Base-by-base conservation (phyloP, 2,113 vertebrate species). In the Pao palembangensis region DNA sequence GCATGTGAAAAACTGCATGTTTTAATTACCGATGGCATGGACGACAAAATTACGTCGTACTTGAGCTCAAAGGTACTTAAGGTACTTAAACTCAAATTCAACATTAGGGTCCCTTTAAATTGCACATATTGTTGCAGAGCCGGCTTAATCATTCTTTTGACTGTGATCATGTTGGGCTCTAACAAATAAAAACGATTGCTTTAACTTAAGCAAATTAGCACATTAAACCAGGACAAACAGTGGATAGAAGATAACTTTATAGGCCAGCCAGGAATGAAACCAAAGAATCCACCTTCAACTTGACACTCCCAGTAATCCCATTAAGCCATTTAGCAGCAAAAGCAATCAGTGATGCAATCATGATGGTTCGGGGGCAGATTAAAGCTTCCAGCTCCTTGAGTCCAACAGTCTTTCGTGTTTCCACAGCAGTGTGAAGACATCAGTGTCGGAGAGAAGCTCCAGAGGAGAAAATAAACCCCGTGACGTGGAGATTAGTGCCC, bases 321-420 rank as follows among this genome's bases (percentile, higher is more conserved):
- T 82, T 65, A 61, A 66, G 67, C 61, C 58, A 69, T 31, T 62
- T 63, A 51, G 28, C 58, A 44, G 74, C 76, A 80, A 62, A 67
- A 42, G 51, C 65, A 31, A 6, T 55, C 64, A 53, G 53, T 85
- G 87, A 87, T 79, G 61, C 43, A 74, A 85, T 87, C 87, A 88
- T 16, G 73, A 43, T 74, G 25, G 19, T 17, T 23, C 63, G 53
- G 50, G 38, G 21, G 18, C 13, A 65, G 67, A 76, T 76, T 69
- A 54, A 55, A 52, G 16, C 1, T 0, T 1, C 59, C 70, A 58
- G 20, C 64, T 61, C 46, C 62, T 2, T 16, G 21, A 21, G 13
- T 25, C 8, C 12, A 62, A 58, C 51, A 60, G 51, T 18, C 12
- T 3, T 5, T n/a, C 0, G n/a, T 1, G 7, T 17, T 46, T 18